phyloP scores from a whole-genome alignment of 2,888 invertebrate genomes.

The Harpalus rufipes region DNA sequence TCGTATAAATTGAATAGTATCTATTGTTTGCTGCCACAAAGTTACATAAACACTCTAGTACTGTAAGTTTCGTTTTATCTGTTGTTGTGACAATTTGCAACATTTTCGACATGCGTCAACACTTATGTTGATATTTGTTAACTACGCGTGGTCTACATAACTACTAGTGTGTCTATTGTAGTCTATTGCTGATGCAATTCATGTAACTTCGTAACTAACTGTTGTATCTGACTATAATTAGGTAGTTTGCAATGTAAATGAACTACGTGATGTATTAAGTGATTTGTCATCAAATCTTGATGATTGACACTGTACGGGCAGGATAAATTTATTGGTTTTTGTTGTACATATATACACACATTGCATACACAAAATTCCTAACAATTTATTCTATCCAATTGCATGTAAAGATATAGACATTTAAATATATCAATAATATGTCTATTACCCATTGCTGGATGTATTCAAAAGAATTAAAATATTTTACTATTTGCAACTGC shows the following conservation, averaged over 20 bases:
- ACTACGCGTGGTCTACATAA: conserved; percentile 20
- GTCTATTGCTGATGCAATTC: conserved; percentile 40
- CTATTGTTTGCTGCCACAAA: not conserved
- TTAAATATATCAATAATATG: too few relatives aligned
- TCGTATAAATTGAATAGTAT: not conserved
- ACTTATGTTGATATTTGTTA: conserved; percentile 42
- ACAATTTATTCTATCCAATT: not conserved
- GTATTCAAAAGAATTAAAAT: too few relatives aligned
- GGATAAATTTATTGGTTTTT: not conserved
- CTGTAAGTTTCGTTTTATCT: not conserved
- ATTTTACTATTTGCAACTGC: too few relatives aligned
- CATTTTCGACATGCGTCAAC: conserved; percentile 11
- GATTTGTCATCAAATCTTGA: not conserved
- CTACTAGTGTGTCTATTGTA: not conserved
- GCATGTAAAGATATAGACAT: too few relatives aligned
- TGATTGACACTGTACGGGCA: not conserved
- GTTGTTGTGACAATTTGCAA: not conserved
- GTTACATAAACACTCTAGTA: not conserved
- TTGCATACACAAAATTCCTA: not conserved
- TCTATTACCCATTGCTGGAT: too few relatives aligned
- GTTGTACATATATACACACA: not conserved
- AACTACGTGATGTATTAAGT: conserved; percentile 16
- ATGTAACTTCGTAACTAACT: conserved; percentile 35
- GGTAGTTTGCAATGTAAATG: conserved; percentile 37
- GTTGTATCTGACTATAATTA: conserved; percentile 40